Conservation (phyloP, 2,797 vertebrate species). For the Pseudochromis fuscus region DNA sequence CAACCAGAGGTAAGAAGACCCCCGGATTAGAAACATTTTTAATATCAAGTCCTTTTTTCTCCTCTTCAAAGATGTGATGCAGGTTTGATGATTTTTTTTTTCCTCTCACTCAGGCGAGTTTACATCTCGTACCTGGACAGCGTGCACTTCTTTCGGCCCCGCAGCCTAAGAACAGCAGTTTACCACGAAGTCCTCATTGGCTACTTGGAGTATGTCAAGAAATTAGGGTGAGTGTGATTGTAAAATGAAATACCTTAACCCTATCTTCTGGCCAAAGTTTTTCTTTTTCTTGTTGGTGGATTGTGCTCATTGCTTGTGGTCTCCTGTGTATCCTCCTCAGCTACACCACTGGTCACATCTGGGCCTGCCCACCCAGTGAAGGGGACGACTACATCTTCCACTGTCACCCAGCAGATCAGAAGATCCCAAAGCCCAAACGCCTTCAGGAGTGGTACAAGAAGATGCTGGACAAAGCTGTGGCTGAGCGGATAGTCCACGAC, state of each 20-base stretch:
- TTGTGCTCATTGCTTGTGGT: slow-evolving; percentile 6
- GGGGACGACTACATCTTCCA: slow-evolving; percentile 99
- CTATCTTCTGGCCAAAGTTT: neutral
- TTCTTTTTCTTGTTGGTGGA: neutral
- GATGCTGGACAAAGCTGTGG: slow-evolving; percentile 97
- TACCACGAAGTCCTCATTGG: slow-evolving; percentile 98
- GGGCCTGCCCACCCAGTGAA: slow-evolving; percentile 98
- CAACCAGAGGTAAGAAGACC: slow-evolving; percentile 91
- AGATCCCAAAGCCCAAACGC: slow-evolving; percentile 98
- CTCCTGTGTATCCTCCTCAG: slow-evolving; percentile 73
- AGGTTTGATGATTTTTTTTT: neutral
- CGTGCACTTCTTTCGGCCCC: slow-evolving; percentile 98
- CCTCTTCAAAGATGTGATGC: neutral
- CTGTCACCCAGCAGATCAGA: slow-evolving; percentile 97
- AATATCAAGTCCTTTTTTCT: neutral
- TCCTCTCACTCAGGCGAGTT: slow-evolving; percentile 87
- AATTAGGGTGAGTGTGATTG: slow-evolving; percentile 89
- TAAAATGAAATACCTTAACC: neutral
- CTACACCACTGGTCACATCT: slow-evolving; percentile 97
- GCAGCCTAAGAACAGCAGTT: slow-evolving; percentile 93
- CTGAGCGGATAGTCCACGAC: slow-evolving; percentile 95
- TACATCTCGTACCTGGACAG: slow-evolving; percentile 99
- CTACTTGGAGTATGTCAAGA: slow-evolving; percentile 97
- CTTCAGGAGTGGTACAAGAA: slow-evolving; percentile 99
- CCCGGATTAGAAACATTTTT: neutral